Conservation (phyloP, 53 echinoderm and acorn worm species). For the Henricia sp. region DNA sequence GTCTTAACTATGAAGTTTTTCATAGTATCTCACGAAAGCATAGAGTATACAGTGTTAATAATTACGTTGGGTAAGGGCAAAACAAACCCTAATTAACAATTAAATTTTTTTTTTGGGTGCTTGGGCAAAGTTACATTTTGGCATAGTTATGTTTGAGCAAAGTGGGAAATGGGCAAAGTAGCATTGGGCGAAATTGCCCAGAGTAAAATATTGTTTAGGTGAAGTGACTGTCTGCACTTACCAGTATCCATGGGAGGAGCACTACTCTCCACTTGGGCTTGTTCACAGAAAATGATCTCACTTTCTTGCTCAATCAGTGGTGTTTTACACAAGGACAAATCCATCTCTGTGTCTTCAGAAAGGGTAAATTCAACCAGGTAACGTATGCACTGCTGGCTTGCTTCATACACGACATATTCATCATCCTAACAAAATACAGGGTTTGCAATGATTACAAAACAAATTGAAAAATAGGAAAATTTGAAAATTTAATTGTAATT, state of each 20-base stretch:
- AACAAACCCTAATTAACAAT: too few species aligned
- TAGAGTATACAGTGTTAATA: too few species aligned
- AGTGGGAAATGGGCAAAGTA: too few species aligned
- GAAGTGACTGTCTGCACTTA: neutral
- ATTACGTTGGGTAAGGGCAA: too few species aligned
- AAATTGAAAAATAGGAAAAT: too few species aligned
- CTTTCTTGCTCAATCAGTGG: constrained; percentile 17
- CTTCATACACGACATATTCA: constrained; percentile 80
- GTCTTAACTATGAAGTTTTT: too few species aligned
- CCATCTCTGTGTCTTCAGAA: constrained; percentile 30
- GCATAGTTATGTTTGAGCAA: too few species aligned
- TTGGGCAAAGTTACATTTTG: too few species aligned
- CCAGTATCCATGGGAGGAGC: constrained; percentile 51
- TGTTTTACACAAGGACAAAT: constrained; percentile 35
- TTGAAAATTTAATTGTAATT: too few species aligned
- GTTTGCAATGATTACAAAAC: too few species aligned
- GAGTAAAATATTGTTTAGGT: neutral
- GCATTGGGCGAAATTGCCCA: neutral
- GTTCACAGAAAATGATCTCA: constrained; percentile 27
- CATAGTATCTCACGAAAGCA: too few species aligned
- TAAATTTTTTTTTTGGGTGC: too few species aligned
- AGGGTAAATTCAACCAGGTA: constrained; percentile 83
- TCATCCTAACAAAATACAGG: constrained; percentile 66
- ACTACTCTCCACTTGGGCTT: constrained; percentile 18
- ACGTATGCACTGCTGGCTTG: constrained; percentile 80